phyloP scores from a whole-genome alignment of 2,113 vertebrate genomes.

The Terrapene triunguis region DNA sequence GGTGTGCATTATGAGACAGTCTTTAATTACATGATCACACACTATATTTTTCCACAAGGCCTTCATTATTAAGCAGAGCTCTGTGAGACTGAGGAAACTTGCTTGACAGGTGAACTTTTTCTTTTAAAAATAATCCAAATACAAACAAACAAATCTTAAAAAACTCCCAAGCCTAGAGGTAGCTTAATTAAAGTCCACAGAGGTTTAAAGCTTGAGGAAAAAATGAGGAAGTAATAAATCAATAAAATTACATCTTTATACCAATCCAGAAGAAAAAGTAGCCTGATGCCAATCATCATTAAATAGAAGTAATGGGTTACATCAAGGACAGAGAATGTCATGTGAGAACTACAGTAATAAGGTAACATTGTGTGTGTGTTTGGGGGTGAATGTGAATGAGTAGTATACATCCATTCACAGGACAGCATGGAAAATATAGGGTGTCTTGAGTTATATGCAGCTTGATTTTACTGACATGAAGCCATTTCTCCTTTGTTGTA shows the following conservation, averaged over 20 bases:
- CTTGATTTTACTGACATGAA: neutral
- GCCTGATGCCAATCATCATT: neutral
- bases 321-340: neutral
- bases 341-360: neutral
- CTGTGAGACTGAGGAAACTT: constrained; percentile 27
- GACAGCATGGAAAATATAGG: neutral
- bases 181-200: neutral
- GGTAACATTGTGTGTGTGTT: neutral
- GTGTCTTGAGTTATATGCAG: neutral
- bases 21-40: constrained; percentile 9
- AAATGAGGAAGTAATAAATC: neutral
- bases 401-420: neutral
- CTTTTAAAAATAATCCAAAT: neutral
- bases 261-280: neutral
- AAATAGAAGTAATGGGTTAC: neutral
- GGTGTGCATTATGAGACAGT: constrained; percentile 15
- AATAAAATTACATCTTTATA: neutral
- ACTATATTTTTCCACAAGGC: neutral
- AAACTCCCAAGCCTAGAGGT: neutral
- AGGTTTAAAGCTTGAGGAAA: constrained; percentile 4
- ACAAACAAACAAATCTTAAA: neutral
- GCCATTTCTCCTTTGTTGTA: neutral
- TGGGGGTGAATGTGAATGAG: neutral
- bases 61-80: constrained; percentile 37
- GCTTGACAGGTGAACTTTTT: neutral